Base-by-base conservation (phyloP, 1,140 invertebrate species). In the Adelges cooleyi region DNA sequence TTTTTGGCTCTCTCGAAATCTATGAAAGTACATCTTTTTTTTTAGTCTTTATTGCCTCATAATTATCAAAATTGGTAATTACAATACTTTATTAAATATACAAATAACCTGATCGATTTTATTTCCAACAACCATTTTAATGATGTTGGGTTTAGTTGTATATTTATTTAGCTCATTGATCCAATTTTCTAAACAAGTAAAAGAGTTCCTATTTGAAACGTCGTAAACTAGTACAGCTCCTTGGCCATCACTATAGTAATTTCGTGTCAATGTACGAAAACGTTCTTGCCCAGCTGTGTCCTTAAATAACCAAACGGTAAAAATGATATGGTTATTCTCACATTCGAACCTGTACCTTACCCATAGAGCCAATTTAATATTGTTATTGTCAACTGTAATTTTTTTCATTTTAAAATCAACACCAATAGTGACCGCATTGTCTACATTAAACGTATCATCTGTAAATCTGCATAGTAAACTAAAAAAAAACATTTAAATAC, bases 41-140 rank as follows among this genome's bases (percentile, higher is more conserved):
- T n/a, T n/a, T n/a, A n/a, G n/a, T n/a, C n/a, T n/a, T n/a, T n/a
- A n/a, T n/a, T n/a, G n/a, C n/a, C n/a, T n/a, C n/a, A n/a, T n/a
- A n/a, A n/a, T n/a, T n/a, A n/a, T n/a, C n/a, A n/a, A n/a, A n/a
- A n/a, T n/a, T n/a, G n/a, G n/a, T n/a, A n/a, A n/a, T n/a, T n/a
- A n/a, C n/a, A n/a, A n/a, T n/a, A n/a, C n/a, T n/a, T n/a, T n/a
- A n/a, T n/a, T n/a, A n/a, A n/a, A n/a, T n/a, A n/a, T 59, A 52
- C 67, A 68, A 62, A 68, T 79, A 75, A 92, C 89, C 78, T 86
- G 82, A 75, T 98, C 95, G 73, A 95, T 97, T 80, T 99, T 98
- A 74, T 99, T 99, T 23, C 93, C 96, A 46, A 99, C 93, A 67
- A 99, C 83, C 86, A 99, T 95, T 79, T 96, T 97, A 2, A 97